Conservation (phyloP, 2,797 vertebrate species). For the Apogon hyalosoma region DNA sequence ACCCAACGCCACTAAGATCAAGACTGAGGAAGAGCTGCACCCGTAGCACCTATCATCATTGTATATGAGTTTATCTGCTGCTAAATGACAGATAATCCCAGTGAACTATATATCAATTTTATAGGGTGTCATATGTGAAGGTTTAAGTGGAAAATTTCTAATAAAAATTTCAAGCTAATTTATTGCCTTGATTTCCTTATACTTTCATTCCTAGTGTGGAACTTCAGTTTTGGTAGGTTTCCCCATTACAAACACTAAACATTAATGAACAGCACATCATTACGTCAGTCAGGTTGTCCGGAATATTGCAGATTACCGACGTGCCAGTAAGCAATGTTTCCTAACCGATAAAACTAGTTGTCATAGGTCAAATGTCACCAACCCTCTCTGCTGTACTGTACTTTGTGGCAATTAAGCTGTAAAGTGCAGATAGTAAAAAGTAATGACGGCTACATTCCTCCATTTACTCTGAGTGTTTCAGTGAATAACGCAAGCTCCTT, state of each 20-base stretch:
- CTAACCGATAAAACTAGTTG: constrained; percentile 6
- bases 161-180: neutral
- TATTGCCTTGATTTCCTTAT: too few relatives aligned
- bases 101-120: neutral
- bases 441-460: constrained; percentile 10
- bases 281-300: neutral
- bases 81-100: too few relatives aligned
- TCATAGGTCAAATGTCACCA: constrained; percentile 24
- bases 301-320: neutral
- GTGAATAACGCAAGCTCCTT: neutral
- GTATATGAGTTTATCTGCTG: too few relatives aligned
- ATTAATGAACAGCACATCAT: too few relatives aligned
- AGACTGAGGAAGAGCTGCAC: neutral
- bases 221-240: neutral
- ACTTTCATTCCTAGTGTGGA: too few relatives aligned
- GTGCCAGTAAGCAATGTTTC: constrained; percentile 5
- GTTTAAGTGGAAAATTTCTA: neutral
- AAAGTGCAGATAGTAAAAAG: constrained; percentile 61
- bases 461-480: too few relatives aligned
- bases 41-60: too few relatives aligned
- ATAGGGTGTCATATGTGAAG: too few relatives aligned
- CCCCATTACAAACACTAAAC: neutral
- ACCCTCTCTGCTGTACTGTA: constrained; percentile 1
- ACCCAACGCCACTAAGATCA: constrained; percentile 29
- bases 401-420: constrained; percentile 61